Evolutionary conservation across 2,888 invertebrate genomes (phyloP), one percentile per base, ranked within the genome.

Genomic region (Metalampra italica): DNA sequence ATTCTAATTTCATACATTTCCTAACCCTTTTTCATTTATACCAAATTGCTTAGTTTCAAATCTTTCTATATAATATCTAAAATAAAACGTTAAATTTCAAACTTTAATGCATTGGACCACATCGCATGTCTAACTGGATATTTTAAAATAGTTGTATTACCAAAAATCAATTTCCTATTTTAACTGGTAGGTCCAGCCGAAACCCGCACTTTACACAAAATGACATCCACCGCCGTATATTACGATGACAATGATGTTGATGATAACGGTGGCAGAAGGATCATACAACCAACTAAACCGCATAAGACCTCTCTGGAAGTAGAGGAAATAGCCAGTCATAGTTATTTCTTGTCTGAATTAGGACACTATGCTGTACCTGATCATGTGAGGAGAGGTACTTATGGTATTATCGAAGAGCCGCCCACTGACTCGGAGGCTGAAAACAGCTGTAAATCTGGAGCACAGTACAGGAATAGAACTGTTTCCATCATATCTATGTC

Each of bases 401-500:
- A 89, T 53, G 89, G 90, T 32, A 83, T 88, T 9, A 87, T 91
- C 46, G 90, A 91, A 58, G 90, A 91, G 59, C 90, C 91, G 2
- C 77, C 77, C 43, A 82, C 85, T 32, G 90, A 90, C 62, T 90
- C 90, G 3, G 90, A 90, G 75, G 91, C 71, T 53, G 85, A 81
- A 66, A 89, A 60, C 74, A 89, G 64, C 67, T 84, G 68, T 40
- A 77, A 66, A 69, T 75, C 66, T 54, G 69, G 71, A 2, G 82
- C 64, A 54, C 70, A 80, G 4, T 56, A 63, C 7, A 70, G 79
- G 0, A 90, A 89, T 60, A 86, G 92, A 57, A 90, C 91, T 3
- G 75, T 93, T n/a, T 93, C 93, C 0, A 93, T 93, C n/a, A 90
- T 91, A 53, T 92, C 93, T 0, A 80, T 92, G 30, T 92, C 93